Evolutionary conservation across 2,888 invertebrate species (phyloP), one percentile per base, ranked within the genome.

Genomic region (Heliconius aoede): DNA sequence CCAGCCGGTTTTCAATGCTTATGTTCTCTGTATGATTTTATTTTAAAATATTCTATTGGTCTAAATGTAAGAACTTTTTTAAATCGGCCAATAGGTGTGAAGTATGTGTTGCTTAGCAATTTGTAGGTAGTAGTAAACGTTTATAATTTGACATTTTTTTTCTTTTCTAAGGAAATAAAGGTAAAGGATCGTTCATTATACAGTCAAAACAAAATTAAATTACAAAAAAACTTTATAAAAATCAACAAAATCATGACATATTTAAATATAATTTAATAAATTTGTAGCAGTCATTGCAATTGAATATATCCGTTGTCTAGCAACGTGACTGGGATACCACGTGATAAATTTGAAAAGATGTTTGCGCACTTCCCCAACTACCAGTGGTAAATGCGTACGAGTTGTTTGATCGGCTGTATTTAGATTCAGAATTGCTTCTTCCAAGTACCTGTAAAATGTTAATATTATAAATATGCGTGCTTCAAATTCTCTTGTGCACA

Each of bases 401-500:
- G 97, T 98, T 21, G 97, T 95, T 0, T 96, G 95, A 89, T 97
- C 96, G 15, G 91, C 91, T 5, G 95, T 92, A 86, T 98, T 97
- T 80, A 99, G 92, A 86, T 96, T 97, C 86, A 98, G 95, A 80
- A 99, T 95, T 1, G 98, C 97, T 85, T 98, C 98, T 86, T 97
- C 97, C 76, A 99, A 93, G 92, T 97, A 98, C 87, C 98, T 98
- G 90, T 13, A 92, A 81, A 74, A 46, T 36, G 75, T n/a, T 18
- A n/a, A 51, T n/a, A 18, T 30, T 69, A 30, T n/a, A 8, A 55
- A 55, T 24, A 15, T 28, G n/a, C 30, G 9, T n/a, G 21, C n/a
- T 28, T 18, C 36, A n/a, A 36, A 32, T 30, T n/a, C 36, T 36
- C 36, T 36, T 11, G 11, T 36, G 36, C 36, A 21, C 18, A 46